Evolutionary conservation across 2,797 vertebrate genomes (phyloP).

Genomic region (Huso huso): DNA sequence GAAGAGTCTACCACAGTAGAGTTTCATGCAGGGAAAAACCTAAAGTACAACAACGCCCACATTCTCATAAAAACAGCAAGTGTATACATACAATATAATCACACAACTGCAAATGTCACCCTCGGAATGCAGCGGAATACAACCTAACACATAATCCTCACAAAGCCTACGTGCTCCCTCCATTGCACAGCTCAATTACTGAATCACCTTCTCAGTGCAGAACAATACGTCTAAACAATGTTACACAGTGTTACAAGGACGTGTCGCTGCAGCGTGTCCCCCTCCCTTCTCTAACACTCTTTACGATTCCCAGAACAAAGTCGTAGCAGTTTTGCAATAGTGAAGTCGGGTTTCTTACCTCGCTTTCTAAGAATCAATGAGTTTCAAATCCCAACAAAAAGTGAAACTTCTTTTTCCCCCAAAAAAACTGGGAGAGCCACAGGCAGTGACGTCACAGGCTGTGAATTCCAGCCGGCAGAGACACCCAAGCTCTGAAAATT

Average conservation of each 20-base stretch:
- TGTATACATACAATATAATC: background rate
- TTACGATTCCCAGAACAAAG: slow-evolving; percentile 2
- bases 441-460: slow-evolving; percentile 65
- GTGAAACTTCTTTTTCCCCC: slow-evolving; percentile 61
- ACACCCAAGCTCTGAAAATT: slow-evolving; percentile 49
- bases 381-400: slow-evolving; percentile 59
- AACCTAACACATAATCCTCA: slow-evolving; percentile 21
- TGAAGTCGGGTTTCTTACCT: slow-evolving; percentile 52
- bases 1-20: background rate
- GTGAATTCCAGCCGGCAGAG: slow-evolving; percentile 61
- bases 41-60: background rate
- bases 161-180: slow-evolving; percentile 57
- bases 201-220: slow-evolving; percentile 34
- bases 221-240: slow-evolving; percentile 28
- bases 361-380: slow-evolving; percentile 60
- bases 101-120: slow-evolving; percentile 1
- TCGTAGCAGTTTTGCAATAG: slow-evolving; percentile 5
- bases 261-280: background rate
- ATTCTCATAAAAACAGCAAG: background rate
- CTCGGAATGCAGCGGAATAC: background rate
- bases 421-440: slow-evolving; percentile 61
- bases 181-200: slow-evolving; percentile 37
- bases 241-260: slow-evolving; percentile 12
- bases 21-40: background rate
- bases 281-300: slow-evolving; percentile 3